Conservation (phyloP, 2,888 invertebrate species). For the Idaea biselata region DNA sequence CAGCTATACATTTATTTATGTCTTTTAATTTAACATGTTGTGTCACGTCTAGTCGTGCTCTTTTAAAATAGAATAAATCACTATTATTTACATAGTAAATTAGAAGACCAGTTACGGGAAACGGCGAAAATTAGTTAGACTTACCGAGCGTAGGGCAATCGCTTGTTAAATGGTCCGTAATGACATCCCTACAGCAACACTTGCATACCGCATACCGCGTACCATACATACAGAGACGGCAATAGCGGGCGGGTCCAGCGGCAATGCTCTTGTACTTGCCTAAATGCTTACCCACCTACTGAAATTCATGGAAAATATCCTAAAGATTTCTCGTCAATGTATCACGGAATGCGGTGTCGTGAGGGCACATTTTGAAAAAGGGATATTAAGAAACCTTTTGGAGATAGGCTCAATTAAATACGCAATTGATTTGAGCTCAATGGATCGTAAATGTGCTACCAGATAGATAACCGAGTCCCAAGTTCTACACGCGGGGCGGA, state of each 20-base stretch:
- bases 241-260: not conserved
- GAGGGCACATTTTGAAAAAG: constrained; percentile 23
- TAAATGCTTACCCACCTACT: too few species aligned
- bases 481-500: not conserved
- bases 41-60: not conserved
- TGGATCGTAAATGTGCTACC: constrained; percentile 24
- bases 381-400: constrained; percentile 24
- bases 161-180: constrained; percentile 34
- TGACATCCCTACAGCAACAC: constrained; percentile 16
- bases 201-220: constrained; percentile 7
- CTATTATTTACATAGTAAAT: not conserved
- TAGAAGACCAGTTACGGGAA: not conserved
- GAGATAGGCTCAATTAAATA: constrained; percentile 31
- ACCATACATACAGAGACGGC: not conserved
- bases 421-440: constrained; percentile 31
- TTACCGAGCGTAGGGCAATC: constrained; percentile 33
- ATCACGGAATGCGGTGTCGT: not conserved
- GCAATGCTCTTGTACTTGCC: not conserved
- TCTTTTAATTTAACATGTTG: not conserved
- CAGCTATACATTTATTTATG: not conserved
- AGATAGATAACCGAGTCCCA: constrained; percentile 6
- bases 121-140: constrained; percentile 30
- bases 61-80: not conserved
- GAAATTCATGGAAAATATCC: not conserved
- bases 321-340: not conserved